Base-by-base conservation (phyloP, 1,140 invertebrate species). In the Brachystomella parvula region DNA sequence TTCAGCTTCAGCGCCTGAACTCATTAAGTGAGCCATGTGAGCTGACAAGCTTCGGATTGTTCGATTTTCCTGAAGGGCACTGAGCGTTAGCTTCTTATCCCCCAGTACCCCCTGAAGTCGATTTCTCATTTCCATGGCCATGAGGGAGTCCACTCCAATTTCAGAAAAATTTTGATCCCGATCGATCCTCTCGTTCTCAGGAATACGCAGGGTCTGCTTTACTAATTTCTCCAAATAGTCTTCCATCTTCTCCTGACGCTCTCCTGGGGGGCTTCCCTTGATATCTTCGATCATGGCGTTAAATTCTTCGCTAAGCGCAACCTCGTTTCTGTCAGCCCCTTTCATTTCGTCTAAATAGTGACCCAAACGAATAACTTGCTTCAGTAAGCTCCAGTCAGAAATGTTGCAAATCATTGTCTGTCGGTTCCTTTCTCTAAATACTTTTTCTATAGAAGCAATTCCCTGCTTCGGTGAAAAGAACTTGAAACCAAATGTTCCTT, bases 101-200 rank as follows among this genome's bases (percentile, higher is more conserved):
- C 30, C 33, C 12, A 60, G 58, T 29, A 35, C 26, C 30, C 24
- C 26, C 56, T 68, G 66, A 2, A 68, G 33, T 0, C 44, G n/a
- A 30, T 60, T 64, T 33, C 62, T n/a, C 53, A 68, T 24, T 53
- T 68, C 66, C 15, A 68, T 39, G 0, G 57, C 62, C 61, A 68
- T 63, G 9, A 68, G 32, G 15, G 61, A 64, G 29, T 68, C 66
- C 1, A 68, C 12, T 19, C 66, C 66, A n/a, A 68, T 39, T 53
- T 68, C 66, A 12, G 39, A 56, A 24, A 68, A 60, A 15, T 64
- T 49, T 56, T 67, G 60, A 32, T 67, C 39, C 21, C 31, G 39
- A 31, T 67, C 65, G 24, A 67, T 39, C 9, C 28, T 30, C n/a
- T 67, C 65, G 19, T 33, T 32, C n/a, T 63, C 60, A 0, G 65